Base-by-base conservation (phyloP, 2,888 invertebrate species). In the Serrognathus titanus region DNA sequence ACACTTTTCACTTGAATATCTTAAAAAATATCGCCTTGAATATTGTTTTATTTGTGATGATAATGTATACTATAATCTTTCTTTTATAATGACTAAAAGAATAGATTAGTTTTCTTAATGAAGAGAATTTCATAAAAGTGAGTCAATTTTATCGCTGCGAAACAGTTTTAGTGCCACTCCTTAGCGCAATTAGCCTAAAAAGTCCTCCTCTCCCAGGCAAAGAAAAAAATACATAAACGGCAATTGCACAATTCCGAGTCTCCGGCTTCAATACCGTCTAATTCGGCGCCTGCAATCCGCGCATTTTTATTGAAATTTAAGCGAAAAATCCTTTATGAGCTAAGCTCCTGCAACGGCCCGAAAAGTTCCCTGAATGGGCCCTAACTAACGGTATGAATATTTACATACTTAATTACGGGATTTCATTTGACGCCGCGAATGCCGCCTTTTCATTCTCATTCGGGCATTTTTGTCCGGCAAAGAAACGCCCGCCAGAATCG, bases 301-400 rank as follows among this genome's bases (percentile, higher is more conserved):
- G 68, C 71, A 61, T 67, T 67, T 67, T 69, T 69, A 71, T 68
- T 68, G 68, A 69, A 67, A 69, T 66, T 66, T 65, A 65, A 66
- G 63, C 59, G 67, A 66, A 70, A 68, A 69, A 68, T 69, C 70
- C 68, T 70, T 71, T 68, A 70, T 67, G 58, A 64, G 67, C 61
- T 65, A 66, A 69, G 70, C 69, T 72, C 71, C 68, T 65, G 66
- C 68, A 71, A 71, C 65, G 64, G 61, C 62, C 70, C 69, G 68
- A 70, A 70, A 71, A 69, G 70, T 66, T 59, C 50, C 54, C 63
- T 71, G 70, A 72, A 72, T 71, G 64, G 62, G 63, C 61, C 65
- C 65, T 73, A 73, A 72, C 72, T 70, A 72, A 63, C 66, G 61
- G 60, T 65, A 68, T 71, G 71, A 71, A 73, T 72, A 73, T 73